Evolutionary conservation across 2,888 invertebrate species (phyloP).

Genomic region (Ellobium chinense): DNA sequence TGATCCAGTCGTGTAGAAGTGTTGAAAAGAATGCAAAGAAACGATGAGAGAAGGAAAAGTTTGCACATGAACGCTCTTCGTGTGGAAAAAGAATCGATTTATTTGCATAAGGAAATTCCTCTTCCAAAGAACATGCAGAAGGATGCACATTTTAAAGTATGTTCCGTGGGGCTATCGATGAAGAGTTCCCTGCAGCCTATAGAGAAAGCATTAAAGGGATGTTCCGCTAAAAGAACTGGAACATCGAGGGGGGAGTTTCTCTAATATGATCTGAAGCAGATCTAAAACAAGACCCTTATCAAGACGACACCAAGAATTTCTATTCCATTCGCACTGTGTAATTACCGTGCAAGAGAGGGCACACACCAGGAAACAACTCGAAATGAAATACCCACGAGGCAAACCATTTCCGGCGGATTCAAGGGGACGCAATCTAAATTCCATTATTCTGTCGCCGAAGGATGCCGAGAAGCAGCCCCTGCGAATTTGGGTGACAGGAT

Average conservation of each 20-base stretch:
- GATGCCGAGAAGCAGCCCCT: background rate
- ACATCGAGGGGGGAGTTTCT: background rate
- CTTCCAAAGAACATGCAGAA: background rate
- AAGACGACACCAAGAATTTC: constrained; percentile 8
- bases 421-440: constrained; percentile 33
- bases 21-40: too few relatives aligned
- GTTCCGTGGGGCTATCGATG: background rate
- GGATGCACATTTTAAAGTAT: constrained; percentile 15
- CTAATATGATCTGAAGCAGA: constrained; percentile 9
- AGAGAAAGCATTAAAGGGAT: background rate
- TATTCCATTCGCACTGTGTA: constrained; percentile 17
- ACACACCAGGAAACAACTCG: constrained; percentile 29
- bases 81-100: constrained; percentile 17
- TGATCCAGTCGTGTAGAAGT: too few relatives aligned
- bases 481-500: constrained; percentile 20
- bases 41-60: background rate
- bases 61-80: background rate
- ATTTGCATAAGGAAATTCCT: constrained; percentile 22
- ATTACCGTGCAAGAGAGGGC: constrained; percentile 19
- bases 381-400: constrained; percentile 33
- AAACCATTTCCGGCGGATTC: constrained; percentile 30
- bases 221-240: background rate
- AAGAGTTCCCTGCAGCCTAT: background rate
- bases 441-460: constrained; percentile 28
- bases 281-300: constrained; percentile 13